These are phyloP conservation scores for Macquaria ambigua DNA, from an alignment of 2,113 vertebrate species.

Conservation along the genomic window DNA sequence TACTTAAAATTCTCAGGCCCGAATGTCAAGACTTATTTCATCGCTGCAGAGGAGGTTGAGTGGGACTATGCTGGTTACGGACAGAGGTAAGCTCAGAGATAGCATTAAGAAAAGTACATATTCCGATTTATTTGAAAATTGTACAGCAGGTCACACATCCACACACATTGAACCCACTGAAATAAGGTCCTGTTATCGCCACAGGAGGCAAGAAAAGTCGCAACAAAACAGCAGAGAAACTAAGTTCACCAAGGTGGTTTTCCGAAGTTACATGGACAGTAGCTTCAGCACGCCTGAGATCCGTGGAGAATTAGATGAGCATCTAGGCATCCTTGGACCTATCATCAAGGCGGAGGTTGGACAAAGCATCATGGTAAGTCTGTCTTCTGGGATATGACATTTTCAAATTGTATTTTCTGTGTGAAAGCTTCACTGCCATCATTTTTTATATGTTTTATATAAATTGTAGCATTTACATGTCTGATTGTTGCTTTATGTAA, in stretches of 20 bases:
- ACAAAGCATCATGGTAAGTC: conserved; percentile 91
- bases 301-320: conserved; percentile 89
- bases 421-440: not conserved
- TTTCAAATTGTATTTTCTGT: not conserved
- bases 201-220: conserved; percentile 63
- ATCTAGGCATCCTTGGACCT: conserved; percentile 95
- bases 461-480: not conserved
- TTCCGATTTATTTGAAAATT: not conserved
- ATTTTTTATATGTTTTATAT: not conserved
- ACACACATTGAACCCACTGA: not conserved
- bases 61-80: conserved; percentile 92
- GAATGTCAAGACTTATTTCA: conserved; percentile 89
- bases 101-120: not conserved
- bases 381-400: not conserved
- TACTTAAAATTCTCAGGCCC: conserved; percentile 84
- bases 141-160: not conserved
- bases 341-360: conserved; percentile 93
- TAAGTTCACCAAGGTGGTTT: conserved; percentile 90
- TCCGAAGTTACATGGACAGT: conserved; percentile 90
- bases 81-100: conserved; percentile 72
- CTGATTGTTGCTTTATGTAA: not conserved
- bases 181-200: not conserved
- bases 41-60: conserved; percentile 90
- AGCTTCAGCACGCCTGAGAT: conserved; percentile 86
- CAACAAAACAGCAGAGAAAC: conserved; percentile 57